Conservation (phyloP, 2,113 vertebrate species). For the Falco punctatus region DNA sequence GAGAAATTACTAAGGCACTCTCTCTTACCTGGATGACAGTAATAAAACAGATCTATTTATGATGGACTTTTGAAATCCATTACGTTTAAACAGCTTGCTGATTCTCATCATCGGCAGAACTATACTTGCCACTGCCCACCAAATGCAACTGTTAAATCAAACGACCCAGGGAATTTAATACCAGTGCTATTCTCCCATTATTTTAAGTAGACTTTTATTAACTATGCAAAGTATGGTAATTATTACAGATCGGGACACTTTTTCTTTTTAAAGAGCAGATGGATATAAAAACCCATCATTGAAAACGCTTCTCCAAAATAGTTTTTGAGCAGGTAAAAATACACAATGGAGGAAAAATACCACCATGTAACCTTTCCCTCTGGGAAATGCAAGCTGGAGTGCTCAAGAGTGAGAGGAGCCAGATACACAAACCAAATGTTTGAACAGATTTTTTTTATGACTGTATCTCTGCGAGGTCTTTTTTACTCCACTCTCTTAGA, state of each 20-base stretch:
- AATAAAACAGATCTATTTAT: constrained; percentile 70
- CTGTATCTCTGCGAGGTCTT: background rate
- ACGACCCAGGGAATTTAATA: constrained; percentile 40
- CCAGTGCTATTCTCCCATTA: background rate
- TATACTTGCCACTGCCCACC: constrained; percentile 12
- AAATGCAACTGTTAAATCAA: constrained; percentile 46
- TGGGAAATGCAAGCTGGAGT: background rate
- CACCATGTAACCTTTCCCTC: background rate
- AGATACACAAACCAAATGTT: background rate
- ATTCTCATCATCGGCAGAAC: constrained; percentile 26
- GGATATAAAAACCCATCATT: background rate
- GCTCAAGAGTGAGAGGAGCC: background rate
- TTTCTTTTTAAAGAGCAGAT: constrained; percentile 3
- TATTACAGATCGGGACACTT: background rate
- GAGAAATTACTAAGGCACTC: constrained; percentile 55
- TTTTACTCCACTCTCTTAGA: background rate
- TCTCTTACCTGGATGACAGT: constrained; percentile 68
- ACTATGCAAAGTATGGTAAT: constrained; percentile 29
- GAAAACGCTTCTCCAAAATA: background rate
- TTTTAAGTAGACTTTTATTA: constrained; percentile 43
- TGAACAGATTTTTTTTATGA: background rate
- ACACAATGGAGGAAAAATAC: background rate
- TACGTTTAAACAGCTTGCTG: constrained; percentile 58
- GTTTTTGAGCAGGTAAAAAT: background rate
- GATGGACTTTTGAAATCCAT: constrained; percentile 59